Conservation (phyloP, 2,888 invertebrate species). For the Blastobasis lacticolella region DNA sequence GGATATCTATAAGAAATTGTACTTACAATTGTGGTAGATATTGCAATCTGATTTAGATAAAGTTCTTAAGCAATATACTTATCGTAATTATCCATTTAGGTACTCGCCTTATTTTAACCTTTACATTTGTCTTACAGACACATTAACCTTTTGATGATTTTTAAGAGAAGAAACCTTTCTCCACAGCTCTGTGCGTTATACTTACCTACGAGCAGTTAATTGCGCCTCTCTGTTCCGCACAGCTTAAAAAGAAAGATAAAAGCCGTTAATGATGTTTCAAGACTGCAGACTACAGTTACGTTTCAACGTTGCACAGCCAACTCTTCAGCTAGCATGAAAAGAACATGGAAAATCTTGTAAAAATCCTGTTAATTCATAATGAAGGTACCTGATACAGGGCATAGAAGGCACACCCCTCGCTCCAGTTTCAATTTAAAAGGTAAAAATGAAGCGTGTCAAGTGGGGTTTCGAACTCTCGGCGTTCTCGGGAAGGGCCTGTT, state of each 20-base stretch:
- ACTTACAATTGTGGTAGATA: too few species aligned
- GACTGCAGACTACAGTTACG: background rate
- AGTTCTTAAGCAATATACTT: too few species aligned
- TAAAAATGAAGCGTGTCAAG: constrained; percentile 69
- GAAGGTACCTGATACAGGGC: constrained; percentile 40
- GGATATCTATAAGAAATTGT: constrained; percentile 19
- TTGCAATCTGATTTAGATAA: too few species aligned
- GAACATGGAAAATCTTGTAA: constrained; percentile 7
- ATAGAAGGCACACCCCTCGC: constrained; percentile 40
- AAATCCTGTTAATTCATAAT: constrained; percentile 42
- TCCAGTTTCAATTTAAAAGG: constrained; percentile 62
- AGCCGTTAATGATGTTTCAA: background rate
- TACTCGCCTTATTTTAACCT: too few species aligned
- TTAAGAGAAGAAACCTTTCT: too few species aligned
- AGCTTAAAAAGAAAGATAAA: too few species aligned
- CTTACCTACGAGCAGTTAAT: too few species aligned
- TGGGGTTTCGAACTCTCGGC: constrained; percentile 56
- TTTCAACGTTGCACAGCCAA: background rate
- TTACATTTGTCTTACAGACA: too few species aligned
- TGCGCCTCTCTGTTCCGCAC: too few species aligned
- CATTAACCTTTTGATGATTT: too few species aligned
- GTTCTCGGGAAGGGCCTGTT: constrained; percentile 48
- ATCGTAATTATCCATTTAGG: too few species aligned
- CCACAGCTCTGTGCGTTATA: too few species aligned
- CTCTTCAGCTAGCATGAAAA: background rate